phyloP scores from a whole-genome alignment of 2,888 invertebrate species.

The Leuctra nigra region DNA sequence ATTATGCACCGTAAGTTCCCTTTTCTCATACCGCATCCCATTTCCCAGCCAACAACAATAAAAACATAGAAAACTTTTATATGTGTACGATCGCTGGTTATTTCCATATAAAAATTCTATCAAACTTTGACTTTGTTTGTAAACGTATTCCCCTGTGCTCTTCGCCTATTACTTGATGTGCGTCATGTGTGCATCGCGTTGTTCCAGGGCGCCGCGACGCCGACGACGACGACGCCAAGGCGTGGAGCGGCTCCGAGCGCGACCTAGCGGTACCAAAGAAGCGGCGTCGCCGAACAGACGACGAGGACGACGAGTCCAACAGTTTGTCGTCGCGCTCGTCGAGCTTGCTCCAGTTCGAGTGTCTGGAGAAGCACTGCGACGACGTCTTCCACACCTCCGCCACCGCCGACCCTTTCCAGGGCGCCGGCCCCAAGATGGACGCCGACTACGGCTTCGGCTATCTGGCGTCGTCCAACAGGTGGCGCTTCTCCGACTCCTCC shows the following conservation, averaged over 20 bases:
- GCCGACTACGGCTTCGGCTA: conserved; percentile 29
- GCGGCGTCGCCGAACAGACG: conserved; percentile 51
- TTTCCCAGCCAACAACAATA: too few relatives aligned
- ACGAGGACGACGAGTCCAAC: conserved; percentile 30
- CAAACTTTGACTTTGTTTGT: too few relatives aligned
- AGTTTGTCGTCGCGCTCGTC: conserved; percentile 59
- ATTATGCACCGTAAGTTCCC: too few relatives aligned
- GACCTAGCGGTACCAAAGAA: conserved; percentile 71
- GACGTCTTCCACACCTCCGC: conserved; percentile 38
- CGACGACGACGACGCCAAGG: conserved; percentile 40
- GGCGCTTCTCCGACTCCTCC: conserved; percentile 21
- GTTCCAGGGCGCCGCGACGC: conserved; percentile 44
- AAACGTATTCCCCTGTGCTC: too few relatives aligned
- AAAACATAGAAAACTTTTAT: too few relatives aligned
- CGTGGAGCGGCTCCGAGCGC: conserved; percentile 59
- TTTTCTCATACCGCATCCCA: too few relatives aligned
- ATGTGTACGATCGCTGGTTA: too few relatives aligned
- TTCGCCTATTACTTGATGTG: too few relatives aligned
- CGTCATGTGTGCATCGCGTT: too few relatives aligned
- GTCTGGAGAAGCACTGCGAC: conserved; percentile 64
- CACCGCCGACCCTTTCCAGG: conserved; percentile 30
- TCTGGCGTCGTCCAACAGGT: conserved; percentile 24
- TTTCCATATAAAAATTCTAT: too few relatives aligned
- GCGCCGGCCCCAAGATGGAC: conserved; percentile 28
- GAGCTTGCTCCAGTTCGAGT: conserved; percentile 78